A percentile compares a stretch with the other conserved stretches of the same genome.
phyloP scores from a whole-genome alignment of 2,113 vertebrate species.

The Sorex fumeus region DNA sequence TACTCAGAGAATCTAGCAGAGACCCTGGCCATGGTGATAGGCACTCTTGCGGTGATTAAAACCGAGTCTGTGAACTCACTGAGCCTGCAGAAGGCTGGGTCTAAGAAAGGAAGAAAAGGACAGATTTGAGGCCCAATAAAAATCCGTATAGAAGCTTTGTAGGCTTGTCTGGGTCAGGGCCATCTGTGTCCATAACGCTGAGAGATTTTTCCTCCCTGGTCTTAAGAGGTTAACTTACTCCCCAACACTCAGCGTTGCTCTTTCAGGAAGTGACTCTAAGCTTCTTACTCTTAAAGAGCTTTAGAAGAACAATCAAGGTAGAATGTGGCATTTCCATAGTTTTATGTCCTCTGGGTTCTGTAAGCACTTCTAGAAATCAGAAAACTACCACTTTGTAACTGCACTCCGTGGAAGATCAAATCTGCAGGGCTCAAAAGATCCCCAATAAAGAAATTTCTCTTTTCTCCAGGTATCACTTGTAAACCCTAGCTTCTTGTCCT shows the following conservation, averaged over 20 bases:
- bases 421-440: background rate
- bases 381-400: conserved; percentile 6
- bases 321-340: background rate
- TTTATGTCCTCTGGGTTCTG: conserved; percentile 6
- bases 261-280: background rate
- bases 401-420: background rate
- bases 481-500: conserved; percentile 17
- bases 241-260: background rate
- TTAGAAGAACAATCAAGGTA: background rate
- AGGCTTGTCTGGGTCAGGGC: background rate
- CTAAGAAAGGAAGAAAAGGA: conserved; percentile 31
- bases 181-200: background rate
- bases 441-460: background rate
- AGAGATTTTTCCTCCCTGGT: background rate
- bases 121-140: background rate
- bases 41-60: conserved; percentile 1
- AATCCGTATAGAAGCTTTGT: background rate
- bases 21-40: background rate
- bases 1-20: background rate
- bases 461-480: background rate
- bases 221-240: background rate
- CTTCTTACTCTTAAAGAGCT: background rate
- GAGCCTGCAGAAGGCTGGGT: background rate
- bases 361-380: conserved; percentile 25
- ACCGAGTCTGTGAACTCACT: background rate